Base-by-base conservation (phyloP, 2,113 vertebrate genomes). In the Pseudorasbora parva region DNA sequence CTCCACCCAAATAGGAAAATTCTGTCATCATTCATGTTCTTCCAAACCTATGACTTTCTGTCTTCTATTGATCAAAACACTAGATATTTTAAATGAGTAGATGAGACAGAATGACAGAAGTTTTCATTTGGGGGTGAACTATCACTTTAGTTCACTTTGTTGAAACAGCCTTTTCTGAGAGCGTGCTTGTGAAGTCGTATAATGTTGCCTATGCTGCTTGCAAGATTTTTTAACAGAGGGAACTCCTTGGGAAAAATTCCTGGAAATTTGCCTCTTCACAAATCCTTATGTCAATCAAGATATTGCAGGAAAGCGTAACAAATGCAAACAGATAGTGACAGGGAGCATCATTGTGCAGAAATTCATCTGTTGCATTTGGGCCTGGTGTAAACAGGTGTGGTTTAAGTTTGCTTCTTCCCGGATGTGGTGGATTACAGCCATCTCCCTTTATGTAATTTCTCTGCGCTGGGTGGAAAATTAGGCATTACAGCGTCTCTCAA, bases 381-480 rank as follows among this genome's bases (percentile, higher is more conserved):
- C 59, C 21, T 80, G 74, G 56, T 15, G n/a, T 59, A 82, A 76
- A 87, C 86, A 85, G 83, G 86, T 85, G 86, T 82, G 86, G 79
- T 85, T 84, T 80, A 68, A 49, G 64, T 47, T 41, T 43, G 73
- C 59, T 79, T 77, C 75, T 60, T 84, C 85, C 81, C 74, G 60
- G 75, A 85, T 69, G 25, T 11, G 74, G 64, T 74, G 66, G 81
- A 75, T 82, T 85, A 82, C 76, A 90, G 89, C 93, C 92, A 90
- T 91, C 91, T 90, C 81, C 91, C 92, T 93, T 30, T 93, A 90
- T 84, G 57, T 84, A 68, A 85, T 83, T 72, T 62, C 60, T 45
- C 86, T 74, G 47, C 8, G 1, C 57, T 79, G 27, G 83, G 76
- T 80, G 80, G 91, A 90, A 93, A 93, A 93, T 94, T 91, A 92